Conservation (phyloP, 2,797 vertebrate species). For the Falco biarmicus region DNA sequence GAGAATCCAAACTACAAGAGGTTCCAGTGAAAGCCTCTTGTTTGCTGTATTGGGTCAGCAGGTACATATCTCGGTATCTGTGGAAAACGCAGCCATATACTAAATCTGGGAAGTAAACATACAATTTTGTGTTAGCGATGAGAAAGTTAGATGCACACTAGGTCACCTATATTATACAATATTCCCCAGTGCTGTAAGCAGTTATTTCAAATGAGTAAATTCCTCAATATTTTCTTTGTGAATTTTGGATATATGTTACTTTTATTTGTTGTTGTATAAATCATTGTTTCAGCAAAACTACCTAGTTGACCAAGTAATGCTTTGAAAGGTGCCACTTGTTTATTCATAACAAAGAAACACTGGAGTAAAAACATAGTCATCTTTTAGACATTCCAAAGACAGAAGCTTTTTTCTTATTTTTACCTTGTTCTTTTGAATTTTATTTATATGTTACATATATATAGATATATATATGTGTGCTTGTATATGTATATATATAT, state of each 20-base stretch:
- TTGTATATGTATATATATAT: slow-evolving; percentile 59
- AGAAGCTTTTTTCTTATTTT: slow-evolving; percentile 56
- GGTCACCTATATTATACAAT: not conserved
- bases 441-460: slow-evolving; percentile 79
- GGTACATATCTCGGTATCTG: not conserved
- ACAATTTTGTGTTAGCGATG: not conserved
- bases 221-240: not conserved
- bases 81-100: slow-evolving; percentile 68
- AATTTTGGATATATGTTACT: not conserved
- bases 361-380: slow-evolving; percentile 57
- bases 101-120: not conserved
- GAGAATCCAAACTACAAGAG: not conserved
- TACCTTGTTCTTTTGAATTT: slow-evolving; percentile 55
- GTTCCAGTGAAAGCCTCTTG: not conserved
- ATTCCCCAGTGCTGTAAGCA: not conserved
- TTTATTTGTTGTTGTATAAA: slow-evolving; percentile 14
- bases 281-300: slow-evolving; percentile 65
- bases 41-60: slow-evolving; percentile 5
- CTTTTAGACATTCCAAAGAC: slow-evolving; percentile 79
- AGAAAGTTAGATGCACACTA: not conserved
- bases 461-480: slow-evolving; percentile 60
- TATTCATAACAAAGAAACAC: slow-evolving; percentile 59
- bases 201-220: slow-evolving; percentile 10
- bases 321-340: slow-evolving; percentile 68
- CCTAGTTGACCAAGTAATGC: slow-evolving; percentile 40